These are phyloP conservation scores for Rhabdophis nuchalis DNA, from an alignment of 2,797 vertebrate genomes.

Conservation along the genomic window DNA sequence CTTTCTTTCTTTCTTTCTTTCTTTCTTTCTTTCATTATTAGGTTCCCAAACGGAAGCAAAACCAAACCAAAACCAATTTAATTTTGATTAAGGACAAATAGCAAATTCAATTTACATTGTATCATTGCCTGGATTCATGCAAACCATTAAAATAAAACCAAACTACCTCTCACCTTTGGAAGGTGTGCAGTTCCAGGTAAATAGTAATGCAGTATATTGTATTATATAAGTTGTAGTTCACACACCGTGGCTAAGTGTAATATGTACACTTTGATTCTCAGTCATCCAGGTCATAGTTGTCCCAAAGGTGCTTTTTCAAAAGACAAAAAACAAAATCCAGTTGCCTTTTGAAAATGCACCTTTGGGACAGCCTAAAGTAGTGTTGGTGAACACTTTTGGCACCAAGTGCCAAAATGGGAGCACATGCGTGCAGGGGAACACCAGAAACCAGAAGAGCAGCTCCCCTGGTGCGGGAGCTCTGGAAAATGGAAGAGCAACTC, in stretches of 20 bases:
- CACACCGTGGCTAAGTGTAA: neutral
- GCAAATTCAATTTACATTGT: neutral
- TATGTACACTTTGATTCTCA: neutral
- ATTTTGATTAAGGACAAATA: neutral
- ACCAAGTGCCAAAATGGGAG: too few species aligned
- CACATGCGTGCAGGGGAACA: too few species aligned
- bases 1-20: neutral
- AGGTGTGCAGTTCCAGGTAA: neutral
- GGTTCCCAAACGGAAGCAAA: neutral
- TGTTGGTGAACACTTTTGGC: too few species aligned
- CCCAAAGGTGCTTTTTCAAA: too few species aligned
- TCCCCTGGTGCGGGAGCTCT: too few species aligned
- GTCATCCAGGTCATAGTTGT: too few species aligned
- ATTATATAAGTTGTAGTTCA: neutral
- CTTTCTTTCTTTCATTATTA: too few species aligned
- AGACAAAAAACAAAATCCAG: too few species aligned
- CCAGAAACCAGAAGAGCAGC: too few species aligned
- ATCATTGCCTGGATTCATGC: neutral
- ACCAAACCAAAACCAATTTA: neutral
- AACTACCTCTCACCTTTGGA: neutral
- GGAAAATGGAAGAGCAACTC: too few species aligned
- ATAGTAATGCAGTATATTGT: neutral
- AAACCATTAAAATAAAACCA: neutral
- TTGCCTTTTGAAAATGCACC: too few species aligned
- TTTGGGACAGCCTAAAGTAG: too few species aligned